Evolutionary conservation across 2,113 vertebrate species (phyloP), one percentile per base, ranked within the genome.

Genomic region (Motacilla tschutschensis): DNA sequence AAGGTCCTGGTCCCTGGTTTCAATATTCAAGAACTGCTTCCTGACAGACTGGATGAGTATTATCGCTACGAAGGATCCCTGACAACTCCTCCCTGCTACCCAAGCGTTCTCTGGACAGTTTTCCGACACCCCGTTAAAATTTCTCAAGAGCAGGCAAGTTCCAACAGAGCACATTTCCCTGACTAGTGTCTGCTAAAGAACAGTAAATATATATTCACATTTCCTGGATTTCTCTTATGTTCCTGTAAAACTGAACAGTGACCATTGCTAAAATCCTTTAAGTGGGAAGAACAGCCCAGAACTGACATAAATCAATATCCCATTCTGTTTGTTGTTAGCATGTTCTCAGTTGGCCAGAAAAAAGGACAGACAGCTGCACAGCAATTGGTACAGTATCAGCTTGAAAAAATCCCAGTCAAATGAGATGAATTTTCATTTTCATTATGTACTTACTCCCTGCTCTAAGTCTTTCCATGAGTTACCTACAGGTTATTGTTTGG

Each of bases 41-140:
- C 99, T 9, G 54, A 91, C 15, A 96, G 73, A 35, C 88, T 98
- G 81, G 96, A 98, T 24, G 98, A 99, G 78, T 99, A 98, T 80
- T 99, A 98, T 70, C 98, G 98, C 75, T 99, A 99, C 0, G 95
- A 97, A 31, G 99, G 99, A 17, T 99, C 99, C n/a, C 95, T 99
- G 93, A 99, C 98, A 7, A 99, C 98, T 15, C 99, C 99, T 19
- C 99, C 99, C 5, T 99, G 99, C 92, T 98, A 98, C 90, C 98
- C 98, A 2, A 99, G 98, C 0, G 99, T 99, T 69, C 96, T 99
- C 83, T 99, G 99, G 99, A 99, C 98, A 0, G 94, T 99, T 33
- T 99, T 99, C 95, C 96, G 97, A 85, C 98, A 98, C 47, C 96
- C 97, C 0, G 95, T 99, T 21, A 97, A 97, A 36, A 96, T 99